Percentiles rank a stretch among this genome's conserved stretches.
phyloP scores from a whole-genome alignment of 2,797 vertebrate species.

The Chiloscyllium punctatum region DNA sequence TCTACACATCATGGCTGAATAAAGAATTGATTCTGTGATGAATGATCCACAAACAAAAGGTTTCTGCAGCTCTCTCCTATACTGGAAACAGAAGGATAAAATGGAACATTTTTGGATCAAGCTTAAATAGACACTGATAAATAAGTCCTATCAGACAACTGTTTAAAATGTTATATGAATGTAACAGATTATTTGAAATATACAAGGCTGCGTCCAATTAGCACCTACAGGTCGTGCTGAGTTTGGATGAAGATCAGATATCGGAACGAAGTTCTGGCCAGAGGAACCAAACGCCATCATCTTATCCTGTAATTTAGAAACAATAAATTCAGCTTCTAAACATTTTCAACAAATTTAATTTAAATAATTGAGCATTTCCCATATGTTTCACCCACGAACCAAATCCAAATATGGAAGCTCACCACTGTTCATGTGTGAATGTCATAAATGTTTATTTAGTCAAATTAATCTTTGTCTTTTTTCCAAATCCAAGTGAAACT shows the following conservation, averaged over 20 bases:
- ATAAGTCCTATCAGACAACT: background rate
- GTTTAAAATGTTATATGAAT: background rate
- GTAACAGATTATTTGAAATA: background rate
- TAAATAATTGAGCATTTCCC: background rate
- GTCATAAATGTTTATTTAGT: background rate
- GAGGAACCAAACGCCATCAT: slow-evolving; percentile 60
- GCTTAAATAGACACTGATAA: background rate
- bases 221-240: slow-evolving; percentile 75
- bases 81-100: too few relatives aligned
- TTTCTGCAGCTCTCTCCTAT: background rate
- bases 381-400: background rate
- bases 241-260: slow-evolving; percentile 81
- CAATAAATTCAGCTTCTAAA: background rate
- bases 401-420: background rate
- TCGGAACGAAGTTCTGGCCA: slow-evolving; percentile 59
- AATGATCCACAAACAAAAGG: background rate
- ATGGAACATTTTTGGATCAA: background rate
- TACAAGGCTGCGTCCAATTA: background rate
- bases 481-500: background rate
- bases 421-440: background rate
- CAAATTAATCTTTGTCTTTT: background rate
- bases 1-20: background rate
- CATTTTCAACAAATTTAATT: background rate
- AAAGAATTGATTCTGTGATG: background rate
- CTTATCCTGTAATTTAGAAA: slow-evolving; percentile 50